Conservation (phyloP, 2,113 vertebrate species). For the Thymallus thymallus region DNA sequence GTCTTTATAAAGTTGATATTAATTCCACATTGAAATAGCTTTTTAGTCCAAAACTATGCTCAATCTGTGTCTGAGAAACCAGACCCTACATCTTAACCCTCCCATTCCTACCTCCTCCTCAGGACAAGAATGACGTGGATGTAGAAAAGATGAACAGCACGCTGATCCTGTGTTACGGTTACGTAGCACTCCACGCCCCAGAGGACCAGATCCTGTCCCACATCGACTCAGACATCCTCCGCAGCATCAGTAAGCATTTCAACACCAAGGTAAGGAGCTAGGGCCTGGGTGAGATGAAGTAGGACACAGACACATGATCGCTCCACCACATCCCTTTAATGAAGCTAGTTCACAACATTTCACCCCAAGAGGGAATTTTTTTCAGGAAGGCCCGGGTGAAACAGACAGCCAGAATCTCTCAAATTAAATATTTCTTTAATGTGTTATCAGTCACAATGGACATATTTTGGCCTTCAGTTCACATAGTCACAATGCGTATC, state of each 20-base stretch:
- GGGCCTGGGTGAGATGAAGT: neutral
- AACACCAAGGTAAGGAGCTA: conserved; percentile 81
- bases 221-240: conserved; percentile 83
- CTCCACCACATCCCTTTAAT: too few species aligned
- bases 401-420: too few species aligned
- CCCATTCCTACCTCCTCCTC: neutral
- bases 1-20: too few species aligned
- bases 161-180: conserved; percentile 87
- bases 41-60: neutral
- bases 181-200: conserved; percentile 79
- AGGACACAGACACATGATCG: neutral
- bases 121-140: conserved; percentile 87
- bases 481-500: too few species aligned
- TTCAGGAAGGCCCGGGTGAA: too few species aligned
- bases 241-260: conserved; percentile 84
- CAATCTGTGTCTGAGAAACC: too few species aligned
- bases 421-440: too few species aligned
- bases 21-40: conserved; percentile 32
- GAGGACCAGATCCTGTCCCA: conserved; percentile 79
- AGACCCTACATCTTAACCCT: neutral
- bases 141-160: conserved; percentile 86
- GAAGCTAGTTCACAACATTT: too few species aligned
- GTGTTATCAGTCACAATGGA: too few species aligned
- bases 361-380: too few species aligned
- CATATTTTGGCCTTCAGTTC: too few species aligned